Evolutionary conservation across 2,797 vertebrate species (phyloP).

Genomic region (Helicolenus hilgendorfi): DNA sequence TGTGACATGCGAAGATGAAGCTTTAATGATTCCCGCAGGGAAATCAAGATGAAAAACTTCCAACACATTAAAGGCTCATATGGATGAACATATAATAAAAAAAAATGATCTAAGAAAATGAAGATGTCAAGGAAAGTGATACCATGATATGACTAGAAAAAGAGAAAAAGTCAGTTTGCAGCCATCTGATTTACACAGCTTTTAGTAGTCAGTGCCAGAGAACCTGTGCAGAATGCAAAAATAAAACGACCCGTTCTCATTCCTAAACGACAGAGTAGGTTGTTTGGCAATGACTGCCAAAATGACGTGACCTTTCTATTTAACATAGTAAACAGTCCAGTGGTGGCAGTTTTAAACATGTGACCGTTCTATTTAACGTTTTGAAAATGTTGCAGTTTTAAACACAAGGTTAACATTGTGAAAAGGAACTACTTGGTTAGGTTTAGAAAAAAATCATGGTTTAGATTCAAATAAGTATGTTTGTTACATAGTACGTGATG

Average conservation of each 20-base stretch:
- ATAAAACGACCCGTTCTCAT: not conserved
- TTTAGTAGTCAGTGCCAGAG: not conserved
- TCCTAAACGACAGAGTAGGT: not conserved
- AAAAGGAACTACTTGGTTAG: no score
- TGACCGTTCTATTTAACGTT: no score
- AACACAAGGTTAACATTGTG: no score
- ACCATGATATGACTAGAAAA: not conserved
- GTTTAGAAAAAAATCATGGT: no score
- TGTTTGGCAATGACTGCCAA: no score
- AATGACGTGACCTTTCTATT: not conserved
- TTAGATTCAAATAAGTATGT: no score
- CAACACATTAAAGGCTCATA: conserved; percentile 1
- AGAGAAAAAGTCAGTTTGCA: not conserved
- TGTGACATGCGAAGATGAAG: conserved; percentile 1
- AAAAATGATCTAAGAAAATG: not conserved
- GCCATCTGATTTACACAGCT: not conserved
- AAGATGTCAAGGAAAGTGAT: not conserved
- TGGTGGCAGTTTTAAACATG: not conserved
- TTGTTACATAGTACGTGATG: no score
- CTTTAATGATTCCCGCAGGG: conserved; percentile 5
- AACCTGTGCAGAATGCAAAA: not conserved
- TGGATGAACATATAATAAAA: not conserved
- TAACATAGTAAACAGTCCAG: not conserved
- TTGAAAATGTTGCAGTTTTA: no score
- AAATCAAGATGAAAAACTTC: conserved; percentile 25